Evolutionary conservation across 2,797 vertebrate genomes (phyloP), one percentile per base, ranked within the genome.

Genomic region (Tadarida brasiliensis): DNA sequence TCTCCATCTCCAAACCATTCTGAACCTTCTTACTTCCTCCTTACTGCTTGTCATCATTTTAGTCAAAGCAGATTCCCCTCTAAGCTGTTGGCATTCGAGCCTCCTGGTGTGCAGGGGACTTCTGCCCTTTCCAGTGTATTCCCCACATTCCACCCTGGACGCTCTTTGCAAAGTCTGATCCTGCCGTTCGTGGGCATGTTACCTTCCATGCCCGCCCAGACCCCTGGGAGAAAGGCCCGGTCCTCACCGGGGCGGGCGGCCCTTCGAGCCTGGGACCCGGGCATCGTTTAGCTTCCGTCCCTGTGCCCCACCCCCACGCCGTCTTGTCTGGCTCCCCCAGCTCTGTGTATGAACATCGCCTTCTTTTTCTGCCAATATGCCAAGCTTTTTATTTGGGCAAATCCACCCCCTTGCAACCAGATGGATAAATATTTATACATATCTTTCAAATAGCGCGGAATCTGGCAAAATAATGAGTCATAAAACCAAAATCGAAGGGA

Each of bases 1-100:
- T 47, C 26, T 65, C 15, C 9, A 7, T 6, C 15, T 17, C 54
- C 54, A 30, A 30, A 39, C 28, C 1, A 1, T 44, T 2, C 7
- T 10, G 26, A 17, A 1, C 16, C 61, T 61, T 30, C 5, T 26
- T 5, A 19, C 14, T 24, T 3, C 8, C 67, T 11, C 0, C 15
- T 30, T 1, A 2, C 33, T 0, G 2, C 15, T 11, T 2, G 2
- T 30, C 70, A 11, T 22, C 22, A 0, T 16, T 49, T 49, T 1
- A n/a, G 33, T 3, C 33, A 19, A 78, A 70, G 30, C 16, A 9
- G 49, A 7, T 0, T 20, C 2, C 20, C 30, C 30, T 63, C 47
- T 4, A 6, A 20, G 14, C 35, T 11, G 26, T 19, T 1, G 35
- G 24, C 28, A 49, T 51, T 1, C 30, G 47, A 6, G 16, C 19